Conservation (phyloP, 2,113 vertebrate genomes). For the Embiotoca jacksoni region DNA sequence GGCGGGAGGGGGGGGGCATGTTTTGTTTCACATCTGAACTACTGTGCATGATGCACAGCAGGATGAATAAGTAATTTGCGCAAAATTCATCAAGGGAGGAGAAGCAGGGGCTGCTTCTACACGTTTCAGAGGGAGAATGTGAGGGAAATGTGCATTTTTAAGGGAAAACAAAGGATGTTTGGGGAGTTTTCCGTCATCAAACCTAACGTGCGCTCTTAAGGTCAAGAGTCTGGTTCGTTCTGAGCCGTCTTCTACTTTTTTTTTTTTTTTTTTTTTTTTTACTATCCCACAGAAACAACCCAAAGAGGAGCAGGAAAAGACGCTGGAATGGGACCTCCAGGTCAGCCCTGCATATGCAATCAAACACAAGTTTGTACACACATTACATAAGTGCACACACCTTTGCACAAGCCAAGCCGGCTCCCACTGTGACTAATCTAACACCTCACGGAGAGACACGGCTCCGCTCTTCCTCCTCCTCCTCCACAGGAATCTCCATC, state of each 20-base stretch:
- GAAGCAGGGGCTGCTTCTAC: neutral
- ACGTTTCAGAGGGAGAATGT: neutral
- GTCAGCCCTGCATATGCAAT: neutral
- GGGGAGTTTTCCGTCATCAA: too few species aligned
- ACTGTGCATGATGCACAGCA: neutral
- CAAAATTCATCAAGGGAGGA: neutral
- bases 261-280: too few species aligned
- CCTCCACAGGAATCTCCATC: conserved; percentile 11
- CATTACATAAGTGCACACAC: conserved; percentile 25
- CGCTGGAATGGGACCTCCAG: too few species aligned
- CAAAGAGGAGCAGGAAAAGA: neutral
- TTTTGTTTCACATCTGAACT: neutral
- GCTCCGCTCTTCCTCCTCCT: conserved; percentile 10
- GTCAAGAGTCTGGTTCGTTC: neutral
- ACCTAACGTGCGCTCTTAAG: neutral
- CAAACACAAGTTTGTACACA: conserved; percentile 2
- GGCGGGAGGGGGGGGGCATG: neutral
- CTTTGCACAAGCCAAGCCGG: conserved; percentile 7
- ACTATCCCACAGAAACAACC: neutral
- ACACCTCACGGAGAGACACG: conserved; percentile 46
- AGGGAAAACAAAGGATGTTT: neutral
- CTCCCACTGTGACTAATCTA: conserved; percentile 57
- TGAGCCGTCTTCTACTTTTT: neutral
- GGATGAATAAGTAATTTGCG: neutral
- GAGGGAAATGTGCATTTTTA: neutral